A percentile compares a stretch with the other conserved stretches of the same genome.
These are phyloP conservation scores for Dorcus hopei DNA, from an alignment of 2,888 invertebrate species.

Conservation along the genomic window DNA sequence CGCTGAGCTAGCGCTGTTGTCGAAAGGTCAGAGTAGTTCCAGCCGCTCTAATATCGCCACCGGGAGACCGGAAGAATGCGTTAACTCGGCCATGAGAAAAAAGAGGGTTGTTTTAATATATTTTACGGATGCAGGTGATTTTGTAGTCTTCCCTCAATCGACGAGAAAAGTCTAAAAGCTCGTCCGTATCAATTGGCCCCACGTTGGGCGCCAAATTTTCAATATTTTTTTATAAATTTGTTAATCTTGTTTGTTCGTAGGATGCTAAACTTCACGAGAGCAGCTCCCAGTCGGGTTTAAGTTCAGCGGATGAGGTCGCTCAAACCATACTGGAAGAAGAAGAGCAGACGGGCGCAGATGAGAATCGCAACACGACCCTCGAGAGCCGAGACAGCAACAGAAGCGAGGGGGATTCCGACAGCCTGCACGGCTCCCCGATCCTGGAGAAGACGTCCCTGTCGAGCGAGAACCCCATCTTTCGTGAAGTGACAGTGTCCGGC, in stretches of 20 bases:
- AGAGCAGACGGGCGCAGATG: conserved; percentile 37
- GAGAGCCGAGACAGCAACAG: conserved; percentile 26
- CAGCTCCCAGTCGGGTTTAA: conserved; percentile 15
- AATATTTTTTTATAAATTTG: background rate
- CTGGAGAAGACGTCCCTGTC: conserved; percentile 47
- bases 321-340: conserved; percentile 45
- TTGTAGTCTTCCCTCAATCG: no score
- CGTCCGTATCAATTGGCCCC: no score
- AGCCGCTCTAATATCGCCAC: no score
- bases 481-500: conserved; percentile 55
- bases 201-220: background rate
- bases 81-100: no score
- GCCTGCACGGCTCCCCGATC: conserved; percentile 48
- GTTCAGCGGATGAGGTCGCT: conserved; percentile 40
- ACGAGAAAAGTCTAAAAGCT: no score
- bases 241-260: conserved; percentile 24
- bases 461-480: conserved; percentile 49
- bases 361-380: conserved; percentile 35
- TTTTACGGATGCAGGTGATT: no score
- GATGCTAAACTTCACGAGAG: conserved; percentile 37
- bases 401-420: conserved; percentile 31
- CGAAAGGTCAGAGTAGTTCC: no score
- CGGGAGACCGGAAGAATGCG: no score
- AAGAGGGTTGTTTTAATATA: no score
- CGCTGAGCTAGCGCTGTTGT: no score